Percentiles rank a stretch among this genome's conserved stretches.
Conservation (phyloP, 2,113 vertebrate genomes). For the Scomber japonicus region DNA sequence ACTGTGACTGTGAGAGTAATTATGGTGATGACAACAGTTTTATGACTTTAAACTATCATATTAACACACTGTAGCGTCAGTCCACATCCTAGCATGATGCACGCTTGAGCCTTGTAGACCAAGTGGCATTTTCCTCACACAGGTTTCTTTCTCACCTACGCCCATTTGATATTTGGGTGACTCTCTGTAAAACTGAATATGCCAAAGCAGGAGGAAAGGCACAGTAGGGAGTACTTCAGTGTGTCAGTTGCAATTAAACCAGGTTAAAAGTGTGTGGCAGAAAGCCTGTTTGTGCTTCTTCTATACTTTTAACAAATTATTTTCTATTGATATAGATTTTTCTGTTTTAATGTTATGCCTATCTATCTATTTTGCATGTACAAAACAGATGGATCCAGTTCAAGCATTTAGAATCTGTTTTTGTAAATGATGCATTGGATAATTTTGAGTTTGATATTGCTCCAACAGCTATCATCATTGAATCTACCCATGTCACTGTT, state of each 20-base stretch:
- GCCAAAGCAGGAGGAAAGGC: conserved; percentile 11
- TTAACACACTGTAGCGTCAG: background rate
- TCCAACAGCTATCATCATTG: too few species aligned
- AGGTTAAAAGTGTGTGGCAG: background rate
- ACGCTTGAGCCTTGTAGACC: background rate
- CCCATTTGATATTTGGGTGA: conserved; percentile 49
- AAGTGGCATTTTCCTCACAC: background rate
- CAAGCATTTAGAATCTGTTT: too few species aligned
- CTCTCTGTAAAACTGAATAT: conserved; percentile 11
- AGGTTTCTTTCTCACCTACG: background rate
- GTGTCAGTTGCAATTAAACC: conserved; percentile 54
- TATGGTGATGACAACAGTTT: background rate
- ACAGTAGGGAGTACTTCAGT: conserved; percentile 23
- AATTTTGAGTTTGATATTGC: too few species aligned
- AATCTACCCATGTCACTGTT: too few species aligned
- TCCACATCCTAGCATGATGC: background rate
- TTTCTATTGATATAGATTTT: too few species aligned
- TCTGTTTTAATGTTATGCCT: too few species aligned
- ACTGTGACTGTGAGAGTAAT: background rate
- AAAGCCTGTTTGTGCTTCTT: background rate
- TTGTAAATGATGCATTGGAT: too few species aligned
- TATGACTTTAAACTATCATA: too few species aligned
- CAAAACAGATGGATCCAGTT: too few species aligned
- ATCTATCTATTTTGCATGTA: too few species aligned
- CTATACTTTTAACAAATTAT: background rate